Base-by-base conservation (phyloP, 2,113 vertebrate species). In the Neodontobutis hainanensis region DNA sequence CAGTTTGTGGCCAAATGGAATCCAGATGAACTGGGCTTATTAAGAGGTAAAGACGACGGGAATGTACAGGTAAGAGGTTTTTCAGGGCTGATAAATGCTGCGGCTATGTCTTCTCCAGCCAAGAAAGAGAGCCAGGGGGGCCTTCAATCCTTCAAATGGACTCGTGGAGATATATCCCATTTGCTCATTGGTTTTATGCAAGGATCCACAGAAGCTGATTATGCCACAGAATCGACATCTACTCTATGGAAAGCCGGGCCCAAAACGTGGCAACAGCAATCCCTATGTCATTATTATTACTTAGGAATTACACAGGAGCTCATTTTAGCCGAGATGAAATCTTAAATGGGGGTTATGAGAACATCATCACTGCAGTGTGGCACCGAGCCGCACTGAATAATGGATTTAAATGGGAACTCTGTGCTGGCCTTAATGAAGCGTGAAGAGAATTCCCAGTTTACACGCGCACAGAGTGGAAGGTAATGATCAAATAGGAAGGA, bases 361-460 rank as follows among this genome's bases (percentile, higher is more conserved):
- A 76, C 66, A 82, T 85, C 76, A 85, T 84, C 68, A 53, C 65
- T 73, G 49, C 70, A 70, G 78, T 78, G 76, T 75, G 68, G 70
- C 59, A 49, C 81, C 73, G 75, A 81, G 88, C 73, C 79, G 86
- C 40, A 69, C 75, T 67, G 78, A 74, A 64, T 87, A 81, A 90
- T 88, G 70, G 73, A 83, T 85, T 85, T 80, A 80, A 87, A 84
- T 73, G 81, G 78, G 80, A 82, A 77, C 51, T 71, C 69, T 57
- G 64, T 77, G 82, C 56, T 57, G 3, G 46, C 47, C 40, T 70
- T 85, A 91, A 90, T 81, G 82, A 80, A 71, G 87, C 88, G 75
- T 85, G 81, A 72, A 78, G 82, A 82, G 59, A 77, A 81, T 80
- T 81, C 74, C 74, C 79, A 84, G 82, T 86, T 77, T 85, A 77